These are phyloP conservation scores for Lutraria rhynchaena DNA, from an alignment of 1,140 invertebrate species.

Conservation along the genomic window DNA sequence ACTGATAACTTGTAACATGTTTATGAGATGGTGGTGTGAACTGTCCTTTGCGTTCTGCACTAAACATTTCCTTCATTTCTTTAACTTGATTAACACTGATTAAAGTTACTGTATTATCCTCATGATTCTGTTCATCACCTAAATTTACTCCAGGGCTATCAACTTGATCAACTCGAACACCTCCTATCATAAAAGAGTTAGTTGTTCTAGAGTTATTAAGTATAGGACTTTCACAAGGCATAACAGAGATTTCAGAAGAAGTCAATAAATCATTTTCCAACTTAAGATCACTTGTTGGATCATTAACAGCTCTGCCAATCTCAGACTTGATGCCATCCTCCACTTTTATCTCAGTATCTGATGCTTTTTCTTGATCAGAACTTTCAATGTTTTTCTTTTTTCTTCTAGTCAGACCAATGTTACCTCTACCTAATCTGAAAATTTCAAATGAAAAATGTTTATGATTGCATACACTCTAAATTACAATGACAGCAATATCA, in stretches of 20 bases:
- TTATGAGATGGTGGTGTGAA: background rate
- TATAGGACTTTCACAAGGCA: too few relatives aligned
- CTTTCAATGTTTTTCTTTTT: background rate
- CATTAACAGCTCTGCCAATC: background rate
- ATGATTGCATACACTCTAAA: background rate
- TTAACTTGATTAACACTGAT: slow-evolving; percentile 31
- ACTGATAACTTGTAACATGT: too few relatives aligned
- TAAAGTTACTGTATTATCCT: slow-evolving; percentile 3
- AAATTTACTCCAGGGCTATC: background rate
- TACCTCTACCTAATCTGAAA: slow-evolving; percentile 35
- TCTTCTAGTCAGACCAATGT: slow-evolving; percentile 14
- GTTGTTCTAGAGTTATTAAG: too few relatives aligned
- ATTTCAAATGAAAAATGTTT: background rate
- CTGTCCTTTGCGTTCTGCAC: background rate
- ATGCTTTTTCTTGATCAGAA: background rate
- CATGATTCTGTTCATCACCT: background rate
- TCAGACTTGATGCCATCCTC: background rate
- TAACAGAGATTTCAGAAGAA: too few relatives aligned
- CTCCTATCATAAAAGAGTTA: slow-evolving; percentile 8
- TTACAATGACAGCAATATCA: background rate
- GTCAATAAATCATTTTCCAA: background rate
- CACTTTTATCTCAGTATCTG: background rate
- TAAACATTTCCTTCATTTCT: slow-evolving; percentile 3
- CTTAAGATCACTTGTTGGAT: background rate
- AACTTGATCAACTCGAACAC: slow-evolving; percentile 11